phyloP scores from a whole-genome alignment of 2,888 invertebrate species.

The Leucoptera coffeella region DNA sequence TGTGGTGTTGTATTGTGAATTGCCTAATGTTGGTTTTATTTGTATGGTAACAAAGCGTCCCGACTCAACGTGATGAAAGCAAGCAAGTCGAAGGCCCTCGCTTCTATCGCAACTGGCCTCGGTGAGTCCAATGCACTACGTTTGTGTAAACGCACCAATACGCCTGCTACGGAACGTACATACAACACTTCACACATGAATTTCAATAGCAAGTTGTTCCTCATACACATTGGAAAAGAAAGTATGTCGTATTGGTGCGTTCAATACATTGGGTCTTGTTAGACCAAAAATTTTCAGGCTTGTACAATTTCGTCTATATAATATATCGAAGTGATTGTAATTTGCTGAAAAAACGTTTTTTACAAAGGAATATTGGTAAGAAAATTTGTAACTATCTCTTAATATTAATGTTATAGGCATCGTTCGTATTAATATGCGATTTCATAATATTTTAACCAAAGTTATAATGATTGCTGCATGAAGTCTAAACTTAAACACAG shows the following conservation, averaged over 20 bases:
- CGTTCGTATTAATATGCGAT: too few species aligned
- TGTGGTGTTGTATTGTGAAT: slow-evolving; percentile 26
- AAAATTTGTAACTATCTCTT: slow-evolving; percentile 8
- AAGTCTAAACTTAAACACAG: too few species aligned
- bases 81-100: slow-evolving; percentile 81
- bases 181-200: too few species aligned
- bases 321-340: slow-evolving; percentile 10
- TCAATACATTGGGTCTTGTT: too few species aligned
- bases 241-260: slow-evolving; percentile 20
- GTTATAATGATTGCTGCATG: too few species aligned
- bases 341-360: slow-evolving; percentile 2
- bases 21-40: slow-evolving; percentile 55
- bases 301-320: slow-evolving; percentile 25
- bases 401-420: too few species aligned
- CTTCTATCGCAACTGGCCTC: slow-evolving; percentile 83
- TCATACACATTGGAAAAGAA: slow-evolving; percentile 4
- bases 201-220: too few species aligned
- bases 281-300: background rate
- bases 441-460: too few species aligned
- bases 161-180: too few species aligned
- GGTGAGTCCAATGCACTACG: slow-evolving; percentile 65
- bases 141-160: too few species aligned
- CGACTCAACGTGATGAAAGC: slow-evolving; percentile 64
- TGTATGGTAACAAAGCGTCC: slow-evolving; percentile 58
- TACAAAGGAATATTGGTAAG: slow-evolving; percentile 27